phyloP scores from a whole-genome alignment of 2,113 vertebrate species.

The Poeciliopsis prolifica region DNA sequence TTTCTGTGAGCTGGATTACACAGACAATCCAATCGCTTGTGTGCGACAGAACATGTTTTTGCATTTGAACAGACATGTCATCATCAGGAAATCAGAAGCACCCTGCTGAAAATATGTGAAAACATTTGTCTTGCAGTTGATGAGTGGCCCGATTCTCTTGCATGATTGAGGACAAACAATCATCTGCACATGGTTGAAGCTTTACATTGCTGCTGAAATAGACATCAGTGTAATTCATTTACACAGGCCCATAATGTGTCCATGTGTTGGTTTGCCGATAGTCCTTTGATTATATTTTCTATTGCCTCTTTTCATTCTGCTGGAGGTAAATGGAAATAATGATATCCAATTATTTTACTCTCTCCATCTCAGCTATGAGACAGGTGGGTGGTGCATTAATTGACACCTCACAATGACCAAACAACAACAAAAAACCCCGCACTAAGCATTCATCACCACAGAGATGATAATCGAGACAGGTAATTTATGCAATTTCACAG shows the following conservation, averaged over 20 bases:
- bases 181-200: background rate
- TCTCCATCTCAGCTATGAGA: slow-evolving; percentile 44
- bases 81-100: slow-evolving; percentile 26
- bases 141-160: slow-evolving; percentile 85
- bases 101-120: slow-evolving; percentile 14
- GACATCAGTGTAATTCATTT: slow-evolving; percentile 50
- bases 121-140: slow-evolving; percentile 48
- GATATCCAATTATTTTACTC: slow-evolving; percentile 60
- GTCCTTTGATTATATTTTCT: slow-evolving; percentile 53
- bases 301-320: slow-evolving; percentile 49
- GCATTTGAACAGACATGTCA: background rate
- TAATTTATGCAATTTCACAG: slow-evolving; percentile 79
- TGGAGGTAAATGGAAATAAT: slow-evolving; percentile 59
- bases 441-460: slow-evolving; percentile 48
- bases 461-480: slow-evolving; percentile 71
- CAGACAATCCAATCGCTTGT: slow-evolving; percentile 45
- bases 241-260: slow-evolving; percentile 33
- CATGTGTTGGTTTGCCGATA: slow-evolving; percentile 50
- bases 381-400: slow-evolving; percentile 60
- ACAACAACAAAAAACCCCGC: slow-evolving; percentile 12
- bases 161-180: slow-evolving; percentile 10
- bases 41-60: slow-evolving; percentile 14
- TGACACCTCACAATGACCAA: slow-evolving; percentile 51
- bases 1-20: slow-evolving; percentile 56
- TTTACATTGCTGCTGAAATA: slow-evolving; percentile 41